Percentiles rank a stretch among this genome's conserved stretches.
Evolutionary conservation across 2,113 vertebrate species (phyloP).

Genomic region (Hippolais icterina): DNA sequence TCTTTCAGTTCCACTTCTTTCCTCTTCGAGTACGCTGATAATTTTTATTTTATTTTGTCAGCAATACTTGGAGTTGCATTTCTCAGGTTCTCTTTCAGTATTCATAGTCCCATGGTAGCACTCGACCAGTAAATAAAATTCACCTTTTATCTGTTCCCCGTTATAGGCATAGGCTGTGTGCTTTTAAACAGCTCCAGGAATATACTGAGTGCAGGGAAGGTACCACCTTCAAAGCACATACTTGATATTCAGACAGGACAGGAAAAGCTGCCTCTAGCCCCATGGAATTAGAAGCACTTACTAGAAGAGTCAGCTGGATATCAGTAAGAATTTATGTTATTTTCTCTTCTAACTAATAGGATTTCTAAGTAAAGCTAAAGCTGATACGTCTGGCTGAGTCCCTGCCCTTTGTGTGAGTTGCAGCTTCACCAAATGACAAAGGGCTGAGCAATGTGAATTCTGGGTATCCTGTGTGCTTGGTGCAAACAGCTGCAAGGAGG

Average conservation of each 20-base stretch:
- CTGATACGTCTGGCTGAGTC: not conserved
- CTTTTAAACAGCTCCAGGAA: conserved; percentile 1
- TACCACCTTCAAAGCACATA: not conserved
- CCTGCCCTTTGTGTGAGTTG: not conserved
- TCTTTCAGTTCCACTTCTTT: not conserved
- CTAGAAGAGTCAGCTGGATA: not conserved
- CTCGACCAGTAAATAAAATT: conserved; percentile 35
- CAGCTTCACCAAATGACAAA: not conserved
- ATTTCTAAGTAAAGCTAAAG: conserved; percentile 27
- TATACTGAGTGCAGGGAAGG: not conserved
- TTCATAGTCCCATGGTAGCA: not conserved
- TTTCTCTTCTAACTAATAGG: conserved; percentile 27
- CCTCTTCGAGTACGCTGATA: not conserved
- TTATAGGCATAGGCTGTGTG: not conserved
- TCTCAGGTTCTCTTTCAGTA: not conserved
- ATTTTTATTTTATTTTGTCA: conserved; percentile 4
- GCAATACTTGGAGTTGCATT: not conserved
- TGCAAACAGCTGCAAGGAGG: not conserved
- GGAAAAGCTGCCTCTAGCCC: conserved; percentile 4
- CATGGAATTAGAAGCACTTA: conserved; percentile 21
- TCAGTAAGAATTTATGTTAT: conserved; percentile 6
- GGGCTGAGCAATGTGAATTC: not conserved
- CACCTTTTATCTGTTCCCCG: conserved; percentile 33
- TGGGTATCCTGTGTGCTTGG: not conserved
- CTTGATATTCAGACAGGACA: conserved; percentile 16